These are phyloP conservation scores for Strigops habroptila DNA, from an alignment of 2,113 vertebrate genomes.

Conservation along the genomic window DNA sequence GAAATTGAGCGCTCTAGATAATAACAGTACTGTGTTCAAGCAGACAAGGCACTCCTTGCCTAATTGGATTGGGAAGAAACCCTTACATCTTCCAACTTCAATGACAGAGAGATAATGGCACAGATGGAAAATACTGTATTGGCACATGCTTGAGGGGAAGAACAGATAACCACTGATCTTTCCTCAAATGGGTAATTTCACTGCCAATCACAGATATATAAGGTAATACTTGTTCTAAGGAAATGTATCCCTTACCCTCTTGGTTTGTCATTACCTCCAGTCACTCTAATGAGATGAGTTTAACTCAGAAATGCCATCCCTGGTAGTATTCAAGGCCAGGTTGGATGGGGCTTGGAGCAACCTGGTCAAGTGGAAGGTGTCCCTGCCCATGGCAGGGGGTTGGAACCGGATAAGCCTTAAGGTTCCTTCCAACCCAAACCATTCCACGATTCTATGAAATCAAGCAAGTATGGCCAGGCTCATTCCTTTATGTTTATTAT, in stretches of 20 bases:
- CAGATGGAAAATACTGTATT: background rate
- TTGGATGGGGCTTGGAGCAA: background rate
- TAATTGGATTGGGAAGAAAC: background rate
- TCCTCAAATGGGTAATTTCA: background rate
- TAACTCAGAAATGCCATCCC: background rate
- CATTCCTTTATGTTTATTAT: background rate
- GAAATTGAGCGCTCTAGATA: background rate
- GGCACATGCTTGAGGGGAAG: background rate
- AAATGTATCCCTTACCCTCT: background rate
- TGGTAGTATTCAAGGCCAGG: background rate
- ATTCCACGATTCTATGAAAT: background rate
- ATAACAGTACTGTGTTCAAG: background rate
- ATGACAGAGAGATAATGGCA: background rate
- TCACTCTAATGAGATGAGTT: background rate
- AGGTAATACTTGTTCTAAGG: background rate
- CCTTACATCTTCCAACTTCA: background rate
- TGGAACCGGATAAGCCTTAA: background rate
- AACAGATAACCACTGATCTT: background rate
- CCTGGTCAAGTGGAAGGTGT: background rate
- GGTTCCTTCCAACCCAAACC: background rate
- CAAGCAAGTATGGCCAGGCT: background rate
- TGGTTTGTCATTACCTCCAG: background rate
- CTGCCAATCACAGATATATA: background rate
- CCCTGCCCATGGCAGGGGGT: background rate
- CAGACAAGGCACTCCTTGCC: slow-evolving; percentile 1